Evolutionary conservation across 2,113 vertebrate species (phyloP).

Genomic region (Pygoscelis adeliae): DNA sequence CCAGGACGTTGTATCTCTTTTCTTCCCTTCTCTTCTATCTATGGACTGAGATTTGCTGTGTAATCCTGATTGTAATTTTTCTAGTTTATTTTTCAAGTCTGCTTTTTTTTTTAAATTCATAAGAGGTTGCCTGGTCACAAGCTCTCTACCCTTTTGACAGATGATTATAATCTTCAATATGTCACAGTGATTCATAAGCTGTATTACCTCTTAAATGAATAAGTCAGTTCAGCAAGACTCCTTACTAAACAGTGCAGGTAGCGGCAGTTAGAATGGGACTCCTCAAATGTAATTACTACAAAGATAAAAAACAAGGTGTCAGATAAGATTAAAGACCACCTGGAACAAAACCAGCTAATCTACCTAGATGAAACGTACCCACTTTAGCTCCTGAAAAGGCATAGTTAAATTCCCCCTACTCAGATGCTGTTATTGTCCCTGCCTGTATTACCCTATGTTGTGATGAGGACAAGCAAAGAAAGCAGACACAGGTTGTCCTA

Average conservation of each 20-base stretch:
- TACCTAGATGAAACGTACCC: neutral
- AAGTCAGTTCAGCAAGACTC: neutral
- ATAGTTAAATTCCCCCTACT: neutral
- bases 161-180: neutral
- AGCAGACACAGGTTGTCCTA: neutral
- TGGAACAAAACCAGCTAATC: neutral
- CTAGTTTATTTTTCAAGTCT: neutral
- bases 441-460: neutral
- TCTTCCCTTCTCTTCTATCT: neutral
- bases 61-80: neutral
- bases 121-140: neutral
- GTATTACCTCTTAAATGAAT: neutral
- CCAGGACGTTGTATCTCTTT: neutral
- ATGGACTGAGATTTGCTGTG: neutral
- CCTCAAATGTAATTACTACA: neutral
- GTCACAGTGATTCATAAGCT: neutral
- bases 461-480: neutral
- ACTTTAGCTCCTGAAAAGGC: neutral
- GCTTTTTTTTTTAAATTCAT: fast-evolving
- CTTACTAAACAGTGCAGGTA: neutral
- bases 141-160: neutral
- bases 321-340: neutral
- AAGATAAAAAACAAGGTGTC: neutral
- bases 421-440: neutral
- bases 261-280: neutral